phyloP scores from a whole-genome alignment of 2,888 invertebrate species.

The Morpho achilles region DNA sequence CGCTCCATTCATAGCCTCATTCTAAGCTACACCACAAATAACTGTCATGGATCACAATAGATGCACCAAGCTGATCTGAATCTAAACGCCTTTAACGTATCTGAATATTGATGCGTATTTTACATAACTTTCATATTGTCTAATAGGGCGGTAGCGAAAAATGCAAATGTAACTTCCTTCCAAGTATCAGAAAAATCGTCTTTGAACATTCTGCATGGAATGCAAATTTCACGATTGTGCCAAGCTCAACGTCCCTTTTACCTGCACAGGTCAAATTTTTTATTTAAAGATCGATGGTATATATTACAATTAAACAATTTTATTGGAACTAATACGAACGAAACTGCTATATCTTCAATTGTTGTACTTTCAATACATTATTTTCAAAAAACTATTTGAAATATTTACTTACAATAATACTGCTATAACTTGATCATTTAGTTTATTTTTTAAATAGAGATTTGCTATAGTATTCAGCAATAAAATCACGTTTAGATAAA shows the following conservation, averaged over 20 bases:
- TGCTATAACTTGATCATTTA: too few species aligned
- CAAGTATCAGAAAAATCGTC: conserved; percentile 10
- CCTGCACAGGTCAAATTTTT: background rate
- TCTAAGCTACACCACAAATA: conserved; percentile 48
- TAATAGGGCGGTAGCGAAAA: conserved; percentile 16
- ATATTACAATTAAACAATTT: too few species aligned
- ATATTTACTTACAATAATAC: too few species aligned
- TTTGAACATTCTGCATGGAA: conserved; percentile 4
- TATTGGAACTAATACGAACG: too few species aligned
- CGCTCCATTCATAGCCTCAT: conserved; percentile 26
- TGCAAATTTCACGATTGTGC: conserved; percentile 11
- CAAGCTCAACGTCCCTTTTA: conserved; percentile 5
- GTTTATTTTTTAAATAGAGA: too few species aligned
- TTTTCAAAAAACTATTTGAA: too few species aligned
- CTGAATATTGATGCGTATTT: conserved; percentile 23
- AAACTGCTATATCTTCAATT: too few species aligned
- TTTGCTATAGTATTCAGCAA: too few species aligned
- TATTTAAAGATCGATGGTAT: background rate
- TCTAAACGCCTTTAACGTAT: conserved; percentile 21
- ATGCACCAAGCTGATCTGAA: conserved; percentile 29
- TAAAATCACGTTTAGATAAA: too few species aligned
- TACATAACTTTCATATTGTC: conserved; percentile 19
- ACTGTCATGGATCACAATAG: conserved; percentile 49
- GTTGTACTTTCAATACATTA: too few species aligned
- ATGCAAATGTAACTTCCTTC: conserved; percentile 19